phyloP scores from a whole-genome alignment of 2,113 vertebrate species.

The Cervus canadensis region DNA sequence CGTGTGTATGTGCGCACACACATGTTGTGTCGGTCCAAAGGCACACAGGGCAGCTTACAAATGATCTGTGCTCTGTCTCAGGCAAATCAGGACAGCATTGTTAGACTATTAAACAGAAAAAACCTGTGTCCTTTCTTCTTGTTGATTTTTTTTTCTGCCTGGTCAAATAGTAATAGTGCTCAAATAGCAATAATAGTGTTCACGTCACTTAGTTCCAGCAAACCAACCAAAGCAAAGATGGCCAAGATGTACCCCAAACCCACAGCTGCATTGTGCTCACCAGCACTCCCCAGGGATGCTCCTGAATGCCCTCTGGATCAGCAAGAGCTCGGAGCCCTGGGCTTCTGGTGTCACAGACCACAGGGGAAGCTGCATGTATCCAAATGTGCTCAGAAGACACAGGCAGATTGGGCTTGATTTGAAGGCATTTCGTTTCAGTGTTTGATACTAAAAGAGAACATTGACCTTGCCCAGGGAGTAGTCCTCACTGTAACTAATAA shows the following conservation, averaged over 20 bases:
- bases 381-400: no score
- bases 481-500: background rate
- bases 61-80: background rate
- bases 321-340: fast-evolving
- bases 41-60: background rate
- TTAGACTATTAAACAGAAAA: background rate
- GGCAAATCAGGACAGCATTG: background rate
- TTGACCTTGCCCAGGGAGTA: fast-evolving
- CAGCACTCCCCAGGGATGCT: fast-evolving
- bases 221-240: background rate
- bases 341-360: fast-evolving
- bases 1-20: fast-evolving
- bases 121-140: background rate
- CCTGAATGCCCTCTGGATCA: fast-evolving
- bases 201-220: background rate
- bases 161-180: background rate
- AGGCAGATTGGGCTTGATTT: background rate
- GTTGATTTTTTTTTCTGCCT: background rate
- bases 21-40: fast-evolving
- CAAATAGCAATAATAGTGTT: background rate
- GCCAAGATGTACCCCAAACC: background rate
- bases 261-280: fast-evolving
- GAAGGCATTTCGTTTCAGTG: background rate
- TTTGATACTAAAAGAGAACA: background rate
- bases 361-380: fast-evolving